A percentile compares a stretch with the other conserved stretches of the same genome.
These are phyloP conservation scores for Pholis gunnellus DNA, from an alignment of 2,113 vertebrate species.

Conservation along the genomic window DNA sequence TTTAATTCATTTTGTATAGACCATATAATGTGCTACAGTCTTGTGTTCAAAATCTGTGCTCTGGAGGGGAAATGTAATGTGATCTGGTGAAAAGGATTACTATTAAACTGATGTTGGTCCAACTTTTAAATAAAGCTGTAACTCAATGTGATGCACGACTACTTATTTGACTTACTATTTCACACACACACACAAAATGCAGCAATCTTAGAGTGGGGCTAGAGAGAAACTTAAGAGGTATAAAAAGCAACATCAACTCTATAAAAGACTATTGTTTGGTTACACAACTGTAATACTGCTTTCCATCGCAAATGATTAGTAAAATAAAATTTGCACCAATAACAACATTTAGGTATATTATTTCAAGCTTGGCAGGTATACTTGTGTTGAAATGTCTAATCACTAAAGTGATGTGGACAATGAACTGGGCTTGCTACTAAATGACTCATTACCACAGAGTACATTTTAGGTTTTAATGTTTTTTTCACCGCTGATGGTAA, in stretches of 20 bases:
- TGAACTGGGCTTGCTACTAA: background rate
- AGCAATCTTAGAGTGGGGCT: background rate
- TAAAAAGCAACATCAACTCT: background rate
- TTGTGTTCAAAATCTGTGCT: constrained; percentile 48
- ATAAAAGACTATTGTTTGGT: background rate
- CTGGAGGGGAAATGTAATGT: constrained; percentile 22
- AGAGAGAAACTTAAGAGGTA: background rate
- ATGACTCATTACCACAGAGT: background rate
- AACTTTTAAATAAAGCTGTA: constrained; percentile 76
- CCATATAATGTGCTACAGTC: constrained; percentile 55
- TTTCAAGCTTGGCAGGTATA: background rate
- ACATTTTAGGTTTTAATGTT: background rate
- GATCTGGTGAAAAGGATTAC: background rate
- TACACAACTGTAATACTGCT: background rate
- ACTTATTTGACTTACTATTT: constrained; percentile 1
- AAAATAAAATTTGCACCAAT: background rate
- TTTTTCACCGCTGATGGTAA: background rate
- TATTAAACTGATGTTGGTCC: constrained; percentile 29
- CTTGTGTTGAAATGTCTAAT: background rate
- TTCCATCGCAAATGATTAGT: background rate
- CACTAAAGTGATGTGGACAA: background rate
- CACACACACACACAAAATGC: background rate
- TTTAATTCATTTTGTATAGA: constrained; percentile 57
- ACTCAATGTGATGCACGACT: constrained; percentile 22
- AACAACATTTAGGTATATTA: background rate